Evolutionary conservation across 2,888 invertebrate genomes (phyloP).

Genomic region (Schizaphis graminum): DNA sequence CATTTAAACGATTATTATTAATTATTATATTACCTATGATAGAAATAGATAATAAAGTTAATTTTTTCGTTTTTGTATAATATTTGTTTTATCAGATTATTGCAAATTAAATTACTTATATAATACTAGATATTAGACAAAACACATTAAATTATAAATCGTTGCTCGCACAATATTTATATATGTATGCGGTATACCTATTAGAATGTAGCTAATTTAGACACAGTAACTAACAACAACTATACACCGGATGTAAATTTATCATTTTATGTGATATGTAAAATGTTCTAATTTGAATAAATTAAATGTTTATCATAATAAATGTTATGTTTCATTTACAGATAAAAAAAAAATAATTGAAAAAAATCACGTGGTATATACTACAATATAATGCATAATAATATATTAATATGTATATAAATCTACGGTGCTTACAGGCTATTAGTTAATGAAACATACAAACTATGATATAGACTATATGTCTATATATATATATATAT

Average conservation of each 20-base stretch:
- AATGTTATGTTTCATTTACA: not conserved
- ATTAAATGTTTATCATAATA: not conserved
- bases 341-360: constrained; percentile 4
- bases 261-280: not conserved
- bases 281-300: not conserved
- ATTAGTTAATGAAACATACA: not conserved
- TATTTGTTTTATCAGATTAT: not conserved
- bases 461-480: not conserved
- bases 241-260: constrained; percentile 54
- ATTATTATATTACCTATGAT: no score
- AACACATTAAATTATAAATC: not conserved
- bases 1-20: no score
- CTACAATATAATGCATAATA: not conserved
- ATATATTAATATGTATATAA: not conserved
- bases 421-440: not conserved
- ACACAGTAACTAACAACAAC: constrained; percentile 9
- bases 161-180: not conserved
- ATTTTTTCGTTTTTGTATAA: not conserved
- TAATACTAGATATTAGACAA: not conserved
- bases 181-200: not conserved
- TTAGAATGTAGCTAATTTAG: not conserved
- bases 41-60: not conserved
- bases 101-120: not conserved
- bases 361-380: not conserved
- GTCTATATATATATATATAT: no score